Conservation (phyloP, 2,113 vertebrate species). For the Nycticebus coucang region DNA sequence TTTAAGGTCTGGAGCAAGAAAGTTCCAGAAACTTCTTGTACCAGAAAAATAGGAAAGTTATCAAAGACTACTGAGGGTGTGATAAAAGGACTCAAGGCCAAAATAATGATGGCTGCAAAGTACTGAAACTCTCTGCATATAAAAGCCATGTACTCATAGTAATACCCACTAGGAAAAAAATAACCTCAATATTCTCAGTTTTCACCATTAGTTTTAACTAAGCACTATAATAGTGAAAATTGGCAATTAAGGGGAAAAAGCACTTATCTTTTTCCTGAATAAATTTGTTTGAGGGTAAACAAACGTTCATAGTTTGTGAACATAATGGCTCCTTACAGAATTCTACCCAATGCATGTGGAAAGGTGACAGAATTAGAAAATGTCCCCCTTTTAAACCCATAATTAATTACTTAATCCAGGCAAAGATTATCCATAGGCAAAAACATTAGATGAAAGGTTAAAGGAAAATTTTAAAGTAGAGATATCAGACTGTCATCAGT, state of each 20-base stretch:
- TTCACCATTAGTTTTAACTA: background rate
- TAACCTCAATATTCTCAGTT: background rate
- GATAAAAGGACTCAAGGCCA: background rate
- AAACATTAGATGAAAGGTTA: background rate
- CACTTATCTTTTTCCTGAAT: background rate
- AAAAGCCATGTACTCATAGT: background rate
- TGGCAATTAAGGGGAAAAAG: background rate
- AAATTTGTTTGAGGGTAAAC: background rate
- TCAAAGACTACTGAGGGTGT: background rate
- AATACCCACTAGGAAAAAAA: background rate
- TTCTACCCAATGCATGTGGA: background rate
- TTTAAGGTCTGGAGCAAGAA: background rate
- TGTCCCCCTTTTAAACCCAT: background rate
- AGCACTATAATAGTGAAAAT: background rate
- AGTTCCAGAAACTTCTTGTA: background rate
- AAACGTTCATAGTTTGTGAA: background rate
- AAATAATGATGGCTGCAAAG: background rate
- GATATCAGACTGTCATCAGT: background rate
- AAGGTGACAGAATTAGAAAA: slow-evolving; percentile 18
- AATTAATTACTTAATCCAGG: background rate
- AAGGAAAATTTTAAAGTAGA: slow-evolving; percentile 13
- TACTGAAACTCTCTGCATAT: background rate
- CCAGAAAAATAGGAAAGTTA: background rate
- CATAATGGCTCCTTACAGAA: background rate
- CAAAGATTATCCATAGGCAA: background rate